phyloP scores from a whole-genome alignment of 2,888 invertebrate species.

The Dusona sp. region DNA sequence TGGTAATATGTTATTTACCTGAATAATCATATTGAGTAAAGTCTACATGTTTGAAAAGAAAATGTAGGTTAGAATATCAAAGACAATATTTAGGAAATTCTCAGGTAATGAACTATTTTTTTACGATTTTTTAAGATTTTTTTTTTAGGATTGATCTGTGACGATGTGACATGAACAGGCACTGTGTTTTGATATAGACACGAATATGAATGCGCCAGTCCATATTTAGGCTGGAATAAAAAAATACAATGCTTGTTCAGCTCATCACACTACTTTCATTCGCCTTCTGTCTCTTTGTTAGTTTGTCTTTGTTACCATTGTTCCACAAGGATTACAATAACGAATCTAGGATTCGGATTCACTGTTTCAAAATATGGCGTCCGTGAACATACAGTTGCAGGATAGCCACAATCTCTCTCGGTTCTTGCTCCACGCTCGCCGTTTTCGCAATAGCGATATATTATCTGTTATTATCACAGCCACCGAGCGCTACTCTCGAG shows the following conservation, averaged over 20 bases:
- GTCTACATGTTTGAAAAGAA: neutral
- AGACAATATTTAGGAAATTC: neutral
- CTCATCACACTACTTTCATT: conserved; percentile 5
- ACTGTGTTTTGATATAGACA: neutral
- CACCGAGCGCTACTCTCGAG: conserved; percentile 71
- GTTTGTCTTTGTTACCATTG: conserved; percentile 74
- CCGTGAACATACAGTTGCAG: conserved; percentile 2
- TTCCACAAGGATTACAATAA: conserved; percentile 73
- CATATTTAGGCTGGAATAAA: neutral
- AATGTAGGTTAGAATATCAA: neutral
- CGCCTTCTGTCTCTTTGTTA: conserved; percentile 1
- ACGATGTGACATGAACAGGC: neutral
- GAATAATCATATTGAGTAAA: neutral
- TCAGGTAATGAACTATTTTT: neutral
- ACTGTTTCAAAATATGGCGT: conserved; percentile 75
- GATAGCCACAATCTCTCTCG: conserved; percentile 29
- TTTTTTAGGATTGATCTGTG: neutral
- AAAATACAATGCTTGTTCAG: neutral
- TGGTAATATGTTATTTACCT: neutral
- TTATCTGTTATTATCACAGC: conserved; percentile 83
- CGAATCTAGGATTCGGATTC: conserved; percentile 80
- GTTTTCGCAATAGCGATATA: conserved; percentile 78
- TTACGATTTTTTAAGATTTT: too few relatives aligned
- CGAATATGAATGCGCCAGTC: neutral
- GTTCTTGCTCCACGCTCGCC: conserved; percentile 66